phyloP scores from a whole-genome alignment of 2,113 vertebrate genomes.

The Clarias batrachus region DNA sequence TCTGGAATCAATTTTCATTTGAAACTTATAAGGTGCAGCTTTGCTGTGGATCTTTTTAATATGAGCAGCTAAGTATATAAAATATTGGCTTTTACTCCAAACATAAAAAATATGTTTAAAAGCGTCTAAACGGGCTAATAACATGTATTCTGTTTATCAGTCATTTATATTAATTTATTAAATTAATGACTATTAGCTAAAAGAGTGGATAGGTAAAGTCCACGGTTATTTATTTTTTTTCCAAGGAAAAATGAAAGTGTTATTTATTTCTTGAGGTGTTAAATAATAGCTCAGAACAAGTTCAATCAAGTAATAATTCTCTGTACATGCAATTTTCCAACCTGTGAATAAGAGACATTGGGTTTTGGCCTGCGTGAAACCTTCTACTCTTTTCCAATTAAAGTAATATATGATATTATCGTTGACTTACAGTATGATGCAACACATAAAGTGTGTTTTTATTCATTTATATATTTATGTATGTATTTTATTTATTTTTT shows the following conservation, averaged over 20 bases:
- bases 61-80: slow-evolving; percentile 6
- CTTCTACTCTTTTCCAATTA: slow-evolving; percentile 3
- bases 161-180: background rate
- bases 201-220: background rate
- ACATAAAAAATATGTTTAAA: background rate
- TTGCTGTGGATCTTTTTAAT: slow-evolving; percentile 24
- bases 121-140: background rate
- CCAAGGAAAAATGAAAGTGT: background rate
- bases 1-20: slow-evolving; percentile 54
- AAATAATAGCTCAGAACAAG: slow-evolving; percentile 10
- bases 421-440: slow-evolving; percentile 44
- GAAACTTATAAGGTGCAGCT: slow-evolving; percentile 38
- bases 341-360: slow-evolving; percentile 13
- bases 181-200: background rate
- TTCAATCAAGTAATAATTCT: background rate
- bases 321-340: slow-evolving; percentile 8
- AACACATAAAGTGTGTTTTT: slow-evolving; percentile 44
- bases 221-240: background rate
- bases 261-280: slow-evolving; percentile 1
- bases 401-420: background rate
- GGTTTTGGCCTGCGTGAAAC: background rate
- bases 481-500: slow-evolving; percentile 45
- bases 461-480: slow-evolving; percentile 44
- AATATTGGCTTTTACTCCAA: slow-evolving; percentile 1
- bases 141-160: background rate